Conservation (phyloP, 92 coral and sea anemone species). For the Paramuricea clavata region DNA sequence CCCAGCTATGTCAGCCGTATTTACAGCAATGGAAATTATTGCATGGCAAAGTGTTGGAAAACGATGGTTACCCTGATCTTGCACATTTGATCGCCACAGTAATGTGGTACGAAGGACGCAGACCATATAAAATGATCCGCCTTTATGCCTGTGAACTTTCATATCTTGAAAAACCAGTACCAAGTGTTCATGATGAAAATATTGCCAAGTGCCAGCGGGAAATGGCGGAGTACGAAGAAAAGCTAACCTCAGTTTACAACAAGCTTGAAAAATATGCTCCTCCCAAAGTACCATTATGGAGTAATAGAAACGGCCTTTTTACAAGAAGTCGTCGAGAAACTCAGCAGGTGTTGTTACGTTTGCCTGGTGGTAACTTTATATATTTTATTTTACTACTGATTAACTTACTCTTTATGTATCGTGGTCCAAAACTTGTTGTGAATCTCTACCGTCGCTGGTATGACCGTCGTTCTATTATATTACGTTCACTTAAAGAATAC, state of each 20-base stretch:
- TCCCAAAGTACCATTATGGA: conserved; percentile 90
- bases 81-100: conserved; percentile 77
- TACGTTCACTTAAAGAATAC: conserved; percentile 80
- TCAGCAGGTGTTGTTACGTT: conserved; percentile 78
- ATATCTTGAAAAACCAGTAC: conserved; percentile 73
- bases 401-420: conserved; percentile 84
- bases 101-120: conserved; percentile 88
- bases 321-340: conserved; percentile 91
- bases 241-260: conserved; percentile 70
- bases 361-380: conserved; percentile 87
- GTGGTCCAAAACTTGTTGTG: conserved; percentile 83
- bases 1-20: conserved; percentile 69
- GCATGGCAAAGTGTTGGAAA: conserved; percentile 75
- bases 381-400: conserved; percentile 68
- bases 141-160: conserved; percentile 80
- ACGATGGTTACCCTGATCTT: conserved; percentile 82
- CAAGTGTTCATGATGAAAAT: conserved; percentile 76
- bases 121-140: conserved; percentile 82
- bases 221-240: conserved; percentile 77
- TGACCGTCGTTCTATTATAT: conserved; percentile 86
- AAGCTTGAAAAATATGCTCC: conserved; percentile 71
- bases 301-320: conserved; percentile 76
- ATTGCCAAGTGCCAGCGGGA: conserved; percentile 77
- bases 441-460: conserved; percentile 92
- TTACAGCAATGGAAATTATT: conserved; percentile 84